Evolutionary conservation across 2,888 invertebrate genomes (phyloP).

Genomic region (Geotrupes spiniger): DNA sequence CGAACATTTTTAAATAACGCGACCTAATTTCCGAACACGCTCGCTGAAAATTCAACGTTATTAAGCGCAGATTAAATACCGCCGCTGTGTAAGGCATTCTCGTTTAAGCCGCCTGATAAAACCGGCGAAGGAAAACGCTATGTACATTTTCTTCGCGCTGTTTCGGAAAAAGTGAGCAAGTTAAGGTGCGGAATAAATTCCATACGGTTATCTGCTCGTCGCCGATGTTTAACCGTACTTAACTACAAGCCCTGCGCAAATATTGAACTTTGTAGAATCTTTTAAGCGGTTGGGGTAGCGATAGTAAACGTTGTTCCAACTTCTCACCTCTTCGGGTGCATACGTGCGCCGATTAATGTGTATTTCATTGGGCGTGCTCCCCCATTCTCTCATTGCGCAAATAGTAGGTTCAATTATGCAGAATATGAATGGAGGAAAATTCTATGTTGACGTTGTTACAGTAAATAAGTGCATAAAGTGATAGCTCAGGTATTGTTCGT

Average conservation of each 20-base stretch:
- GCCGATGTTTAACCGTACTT: slow-evolving; percentile 16
- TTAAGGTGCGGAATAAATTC: slow-evolving; percentile 17
- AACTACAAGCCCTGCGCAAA: slow-evolving; percentile 22
- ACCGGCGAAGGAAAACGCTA: not conserved
- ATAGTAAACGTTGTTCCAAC: slow-evolving; percentile 14
- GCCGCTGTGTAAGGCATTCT: no score
- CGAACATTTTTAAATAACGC: no score
- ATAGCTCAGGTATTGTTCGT: no score
- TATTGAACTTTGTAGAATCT: slow-evolving; percentile 22
- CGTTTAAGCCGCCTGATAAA: no score
- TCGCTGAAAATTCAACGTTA: slow-evolving; percentile 8
- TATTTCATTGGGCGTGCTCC: slow-evolving; percentile 12
- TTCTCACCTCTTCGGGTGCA: slow-evolving; percentile 7
- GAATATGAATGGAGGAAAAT: no score
- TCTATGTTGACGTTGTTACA: no score
- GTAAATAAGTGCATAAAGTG: no score
- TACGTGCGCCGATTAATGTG: slow-evolving; percentile 11
- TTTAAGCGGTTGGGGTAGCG: slow-evolving; percentile 17
- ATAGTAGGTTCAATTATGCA: no score
- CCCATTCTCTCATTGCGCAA: no score
- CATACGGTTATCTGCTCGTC: slow-evolving; percentile 12
- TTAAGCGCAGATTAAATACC: not conserved
- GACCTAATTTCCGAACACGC: not conserved
- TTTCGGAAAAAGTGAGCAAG: not conserved
- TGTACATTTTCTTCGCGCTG: not conserved